Conservation (phyloP, 2,888 invertebrate genomes). For the Brachylomia viminalis region DNA sequence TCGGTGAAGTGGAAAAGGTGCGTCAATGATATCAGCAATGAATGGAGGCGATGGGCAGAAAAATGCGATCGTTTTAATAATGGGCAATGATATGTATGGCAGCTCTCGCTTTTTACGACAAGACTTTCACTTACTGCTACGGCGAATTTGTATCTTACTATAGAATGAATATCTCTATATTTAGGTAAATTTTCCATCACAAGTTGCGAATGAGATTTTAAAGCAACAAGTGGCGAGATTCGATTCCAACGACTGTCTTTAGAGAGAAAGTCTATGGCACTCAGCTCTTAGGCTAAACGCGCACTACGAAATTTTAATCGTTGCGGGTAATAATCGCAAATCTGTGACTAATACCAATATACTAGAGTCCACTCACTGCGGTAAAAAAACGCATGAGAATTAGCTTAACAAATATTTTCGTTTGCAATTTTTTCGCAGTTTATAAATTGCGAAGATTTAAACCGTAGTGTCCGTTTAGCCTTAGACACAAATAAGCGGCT, state of each 20-base stretch:
- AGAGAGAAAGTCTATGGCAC: background rate
- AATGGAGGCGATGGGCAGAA: background rate
- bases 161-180: background rate
- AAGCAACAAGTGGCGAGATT: background rate
- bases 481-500: background rate
- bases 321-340: no score
- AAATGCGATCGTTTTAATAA: background rate
- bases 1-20: conserved; percentile 5
- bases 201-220: background rate
- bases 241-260: background rate
- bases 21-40: background rate
- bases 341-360: no score
- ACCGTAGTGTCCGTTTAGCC: no score
- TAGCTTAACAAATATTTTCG: no score
- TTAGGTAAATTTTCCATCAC: background rate
- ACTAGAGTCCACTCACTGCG: no score
- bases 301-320: no score
- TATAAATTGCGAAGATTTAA: no score
- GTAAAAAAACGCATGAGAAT: no score
- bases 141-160: background rate
- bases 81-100: background rate
- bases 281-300: no score
- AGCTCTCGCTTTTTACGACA: background rate
- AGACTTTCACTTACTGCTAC: background rate
- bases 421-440: no score